Evolutionary conservation across 2,888 invertebrate species (phyloP), one percentile per base, ranked within the genome.

Genomic region (Pristionchus mayeri): DNA sequence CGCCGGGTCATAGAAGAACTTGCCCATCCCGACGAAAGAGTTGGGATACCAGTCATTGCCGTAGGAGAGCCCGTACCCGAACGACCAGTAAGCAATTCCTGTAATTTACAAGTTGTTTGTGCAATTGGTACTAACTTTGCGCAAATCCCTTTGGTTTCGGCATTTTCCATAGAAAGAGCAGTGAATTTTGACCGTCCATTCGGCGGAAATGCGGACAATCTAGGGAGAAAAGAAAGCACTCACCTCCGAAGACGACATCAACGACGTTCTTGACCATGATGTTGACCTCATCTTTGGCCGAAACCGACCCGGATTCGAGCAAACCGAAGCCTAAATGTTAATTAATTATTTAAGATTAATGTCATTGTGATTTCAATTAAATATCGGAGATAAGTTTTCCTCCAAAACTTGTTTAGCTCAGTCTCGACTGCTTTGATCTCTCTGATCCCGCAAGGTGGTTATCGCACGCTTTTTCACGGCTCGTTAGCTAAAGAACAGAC

Each of bases 11-110:
- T 90, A 92, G 86, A 91, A 91, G 86, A 92, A 92, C 71, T 88
- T 87, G 0, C 92, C 92, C 75, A 91, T 87, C 13, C 91, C 92
- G n/a, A 91, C 87, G 85, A 89, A 88, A 0, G 89, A 86, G 83
- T 92, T 92, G n/a, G 87, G 86, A 78, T 87, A 90, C 30, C 86
- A 86, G 52, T 87, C 88, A 37, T 88, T 87, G 11, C 90, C 90
- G 85, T 88, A 90, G 18, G 84, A 84, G 0, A 84, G 48, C 18
- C 96, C 97, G 93, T 96, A 98, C 0, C 98, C 98, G 93, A 97
- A 97, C 52, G 96, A 95, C 98, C 98, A 98, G 93, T 97, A 98
- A 0, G 97, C 97, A 21, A 97, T 93, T 86, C 97, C 97, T 3
- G 97, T 97, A 67, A 27, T 7, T 57, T 7, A 21, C 4, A 57